A percentile compares a stretch with the other conserved stretches of the same genome.
These are phyloP conservation scores for Galemys pyrenaicus DNA, from an alignment of 2,113 vertebrate genomes.

Conservation along the genomic window DNA sequence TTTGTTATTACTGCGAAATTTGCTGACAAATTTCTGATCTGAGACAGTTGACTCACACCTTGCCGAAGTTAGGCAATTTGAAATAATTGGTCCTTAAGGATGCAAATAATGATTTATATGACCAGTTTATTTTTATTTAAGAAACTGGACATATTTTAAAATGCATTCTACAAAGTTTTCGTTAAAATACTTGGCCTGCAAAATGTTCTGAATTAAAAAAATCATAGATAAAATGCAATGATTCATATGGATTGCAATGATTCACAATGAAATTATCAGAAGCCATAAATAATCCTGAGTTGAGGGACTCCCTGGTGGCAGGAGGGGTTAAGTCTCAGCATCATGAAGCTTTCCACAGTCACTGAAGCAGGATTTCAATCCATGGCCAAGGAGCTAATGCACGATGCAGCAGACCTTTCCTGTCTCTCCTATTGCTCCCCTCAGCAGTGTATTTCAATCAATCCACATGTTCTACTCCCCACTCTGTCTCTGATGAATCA, in stretches of 20 bases:
- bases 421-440: too few relatives aligned
- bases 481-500: too few relatives aligned
- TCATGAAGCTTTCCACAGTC: too few relatives aligned
- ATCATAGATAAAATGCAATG: background rate
- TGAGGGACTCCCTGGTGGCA: too few relatives aligned
- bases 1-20: constrained; percentile 12
- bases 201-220: background rate
- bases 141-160: background rate
- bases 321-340: too few relatives aligned
- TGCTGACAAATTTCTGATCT: too few relatives aligned
- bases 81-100: constrained; percentile 11
- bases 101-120: background rate
- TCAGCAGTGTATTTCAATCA: too few relatives aligned
- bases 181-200: background rate
- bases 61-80: background rate
- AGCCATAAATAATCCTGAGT: background rate
- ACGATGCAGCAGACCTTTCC: too few relatives aligned
- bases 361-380: too few relatives aligned
- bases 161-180: background rate
- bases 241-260: background rate
- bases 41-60: background rate
- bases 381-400: too few relatives aligned
- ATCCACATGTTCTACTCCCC: too few relatives aligned
- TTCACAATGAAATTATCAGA: background rate
- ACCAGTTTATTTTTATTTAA: background rate